Base-by-base conservation (phyloP, 2,888 invertebrate species). In the Gastracanthus pulcherrimus region DNA sequence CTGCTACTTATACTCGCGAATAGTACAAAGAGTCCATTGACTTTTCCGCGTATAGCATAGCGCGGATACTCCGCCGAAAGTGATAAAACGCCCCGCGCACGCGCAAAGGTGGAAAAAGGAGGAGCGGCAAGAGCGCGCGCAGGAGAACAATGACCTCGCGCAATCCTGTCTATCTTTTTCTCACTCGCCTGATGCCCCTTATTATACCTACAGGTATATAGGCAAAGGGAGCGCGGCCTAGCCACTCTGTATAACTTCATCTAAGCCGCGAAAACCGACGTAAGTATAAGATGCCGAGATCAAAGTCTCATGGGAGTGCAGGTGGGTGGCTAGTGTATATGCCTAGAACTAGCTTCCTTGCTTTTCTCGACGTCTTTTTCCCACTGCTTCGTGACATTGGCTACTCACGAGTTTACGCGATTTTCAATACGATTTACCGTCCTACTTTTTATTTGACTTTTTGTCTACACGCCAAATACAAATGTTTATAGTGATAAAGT, bases 21-120 rank as follows among this genome's bases (percentile, higher is more conserved):
- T n/a, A n/a, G n/a, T n/a, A n/a, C 60, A 31, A 36, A 51, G 48
- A 69, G 74, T 70, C 81, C 70, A 70, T 80, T 76, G 81, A 80
- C 81, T 80, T 81, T 60, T 77, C 76, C 76, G 58, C 69, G 58
- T 41, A 41, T 16, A n/a, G 19, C 4, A 11, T 16, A 41, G 23
- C 3, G 36, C 34, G 41, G n/a, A n/a, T n/a, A n/a, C n/a, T n/a
- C n/a, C 5, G 34, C n/a, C 13, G 48, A 77, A 70, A 70, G 48
- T 67, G 38, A 76, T 76, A 76, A 66, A 51, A 48, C n/a, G n/a
- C n/a, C n/a, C n/a, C n/a, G n/a, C 41, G 41, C 41, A 16, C 41
- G 41, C 41, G 41, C 9, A 58, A 45, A 64, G 70, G 16, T 26
- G 51, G 64, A 36, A n/a, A 62, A 66, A 34, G 3, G 38, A 38